A percentile compares a stretch with the other conserved stretches of the same genome.
These are phyloP conservation scores for Colossoma macropomum DNA, from an alignment of 2,113 vertebrate genomes.

Conservation along the genomic window DNA sequence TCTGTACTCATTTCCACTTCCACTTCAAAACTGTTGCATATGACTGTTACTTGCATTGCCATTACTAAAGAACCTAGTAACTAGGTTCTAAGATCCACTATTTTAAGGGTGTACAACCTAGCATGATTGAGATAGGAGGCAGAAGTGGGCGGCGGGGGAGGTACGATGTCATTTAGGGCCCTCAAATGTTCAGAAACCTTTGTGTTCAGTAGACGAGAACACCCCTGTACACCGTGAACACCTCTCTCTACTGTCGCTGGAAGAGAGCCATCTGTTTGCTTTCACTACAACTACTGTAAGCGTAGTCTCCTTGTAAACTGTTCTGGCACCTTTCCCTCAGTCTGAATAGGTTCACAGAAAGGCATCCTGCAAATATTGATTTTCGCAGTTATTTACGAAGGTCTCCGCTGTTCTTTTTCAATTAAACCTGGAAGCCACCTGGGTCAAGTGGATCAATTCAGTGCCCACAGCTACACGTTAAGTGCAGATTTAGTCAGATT, in stretches of 20 bases:
- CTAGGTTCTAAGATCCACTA: no score
- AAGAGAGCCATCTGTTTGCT: slow-evolving; percentile 16
- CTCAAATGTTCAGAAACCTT: background rate
- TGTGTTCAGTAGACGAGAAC: background rate
- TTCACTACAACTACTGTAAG: background rate
- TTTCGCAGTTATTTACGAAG: slow-evolving; percentile 56
- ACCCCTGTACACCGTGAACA: background rate
- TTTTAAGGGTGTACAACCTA: no score
- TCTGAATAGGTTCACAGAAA: slow-evolving; percentile 31
- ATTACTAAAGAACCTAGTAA: no score
- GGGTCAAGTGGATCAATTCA: slow-evolving; percentile 58
- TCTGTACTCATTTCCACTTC: no score
- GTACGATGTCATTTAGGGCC: background rate
- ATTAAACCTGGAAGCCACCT: slow-evolving; percentile 56
- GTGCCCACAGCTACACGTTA: slow-evolving; percentile 47
- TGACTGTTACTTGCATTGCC: no score
- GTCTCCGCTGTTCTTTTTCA: slow-evolving; percentile 60
- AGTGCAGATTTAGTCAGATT: slow-evolving; percentile 53
- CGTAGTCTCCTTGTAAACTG: background rate
- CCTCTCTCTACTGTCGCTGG: background rate
- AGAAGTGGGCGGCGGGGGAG: no score
- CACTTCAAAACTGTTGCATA: no score
- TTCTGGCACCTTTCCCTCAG: slow-evolving; percentile 6
- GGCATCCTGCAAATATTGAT: slow-evolving; percentile 54
- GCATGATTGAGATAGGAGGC: no score